phyloP scores from a whole-genome alignment of 1,140 invertebrate genomes.

The Drosophila sucinea region DNA sequence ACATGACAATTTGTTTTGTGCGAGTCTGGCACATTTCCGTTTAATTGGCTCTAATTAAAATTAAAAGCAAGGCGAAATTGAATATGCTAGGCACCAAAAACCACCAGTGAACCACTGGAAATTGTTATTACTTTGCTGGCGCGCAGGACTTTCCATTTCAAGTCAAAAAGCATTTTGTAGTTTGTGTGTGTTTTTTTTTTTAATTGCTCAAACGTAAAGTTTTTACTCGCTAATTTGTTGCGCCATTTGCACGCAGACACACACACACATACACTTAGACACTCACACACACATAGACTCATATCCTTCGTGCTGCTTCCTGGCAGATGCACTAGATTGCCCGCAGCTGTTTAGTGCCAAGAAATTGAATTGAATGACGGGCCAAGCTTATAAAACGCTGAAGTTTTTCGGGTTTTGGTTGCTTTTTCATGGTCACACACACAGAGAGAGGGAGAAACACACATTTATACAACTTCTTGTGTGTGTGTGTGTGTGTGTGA shows the following conservation, averaged over 20 bases:
- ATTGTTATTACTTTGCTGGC: conserved; percentile 24
- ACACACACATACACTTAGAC: conserved; percentile 17
- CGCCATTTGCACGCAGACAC: conserved; percentile 53
- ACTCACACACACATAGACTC: conserved; percentile 5
- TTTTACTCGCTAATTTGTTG: conserved; percentile 75
- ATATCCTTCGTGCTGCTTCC: conserved; percentile 4
- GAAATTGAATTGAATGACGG: conserved; percentile 65
- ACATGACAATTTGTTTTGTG: conserved; percentile 74
- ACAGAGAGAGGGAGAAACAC: conserved; percentile 32
- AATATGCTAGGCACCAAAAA: conserved; percentile 64
- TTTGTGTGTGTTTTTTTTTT: conserved; percentile 53
- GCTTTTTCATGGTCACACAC: conserved; percentile 36
- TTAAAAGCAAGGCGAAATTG: conserved; percentile 71
- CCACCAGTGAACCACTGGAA: conserved; percentile 2
- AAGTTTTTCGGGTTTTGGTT: conserved; percentile 38
- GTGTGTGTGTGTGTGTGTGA: conserved; percentile 13
- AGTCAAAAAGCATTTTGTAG: conserved; percentile 48
- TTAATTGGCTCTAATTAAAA: conserved; percentile 79
- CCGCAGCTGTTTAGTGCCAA: conserved; percentile 56
- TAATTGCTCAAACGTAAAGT: conserved; percentile 66
- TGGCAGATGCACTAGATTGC: conserved; percentile 22
- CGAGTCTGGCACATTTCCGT: conserved; percentile 67
- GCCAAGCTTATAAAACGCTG: conserved; percentile 58
- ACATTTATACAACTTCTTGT: background rate
- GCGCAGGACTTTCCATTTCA: conserved; percentile 36